Conservation (phyloP, 2,888 invertebrate genomes). For the Dusona sp. region DNA sequence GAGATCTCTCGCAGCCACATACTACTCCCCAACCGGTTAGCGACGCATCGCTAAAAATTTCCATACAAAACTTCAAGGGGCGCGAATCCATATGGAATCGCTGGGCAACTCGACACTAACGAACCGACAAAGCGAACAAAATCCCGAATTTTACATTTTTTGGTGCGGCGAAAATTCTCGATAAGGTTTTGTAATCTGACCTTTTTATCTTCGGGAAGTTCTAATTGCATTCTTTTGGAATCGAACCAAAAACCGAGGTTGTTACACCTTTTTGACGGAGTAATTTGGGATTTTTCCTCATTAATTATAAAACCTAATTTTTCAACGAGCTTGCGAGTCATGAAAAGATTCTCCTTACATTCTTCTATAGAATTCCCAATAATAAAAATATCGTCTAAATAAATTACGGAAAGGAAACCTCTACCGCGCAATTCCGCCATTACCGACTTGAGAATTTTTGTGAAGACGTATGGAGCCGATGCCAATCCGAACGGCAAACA, state of each 20-base stretch:
- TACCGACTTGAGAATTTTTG: constrained; percentile 71
- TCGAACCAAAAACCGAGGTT: constrained; percentile 26
- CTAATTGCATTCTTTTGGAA: constrained; percentile 28
- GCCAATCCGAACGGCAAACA: constrained; percentile 73
- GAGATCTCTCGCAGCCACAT: background rate
- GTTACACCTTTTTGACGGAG: constrained; percentile 36
- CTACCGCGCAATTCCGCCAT: constrained; percentile 34
- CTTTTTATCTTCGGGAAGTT: constrained; percentile 10
- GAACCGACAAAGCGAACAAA: constrained; percentile 27
- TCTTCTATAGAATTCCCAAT: constrained; percentile 5
- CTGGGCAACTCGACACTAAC: constrained; percentile 34
- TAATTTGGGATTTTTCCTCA: constrained; percentile 36
- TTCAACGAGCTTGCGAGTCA: constrained; percentile 2
- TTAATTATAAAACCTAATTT: constrained; percentile 25
- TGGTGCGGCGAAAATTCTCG: background rate
- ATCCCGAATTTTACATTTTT: constrained; percentile 18
- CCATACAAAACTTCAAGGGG: constrained; percentile 10
- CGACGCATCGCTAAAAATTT: constrained; percentile 47
- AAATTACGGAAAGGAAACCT: constrained; percentile 40
- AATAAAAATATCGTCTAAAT: constrained; percentile 53
- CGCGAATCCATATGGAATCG: constrained; percentile 14
- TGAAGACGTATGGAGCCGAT: constrained; percentile 72
- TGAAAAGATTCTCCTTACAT: constrained; percentile 21
- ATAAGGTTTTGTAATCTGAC: background rate
- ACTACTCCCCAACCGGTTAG: constrained; percentile 31